Evolutionary conservation across 2,113 vertebrate species (phyloP).

Genomic region (Procavia capensis): DNA sequence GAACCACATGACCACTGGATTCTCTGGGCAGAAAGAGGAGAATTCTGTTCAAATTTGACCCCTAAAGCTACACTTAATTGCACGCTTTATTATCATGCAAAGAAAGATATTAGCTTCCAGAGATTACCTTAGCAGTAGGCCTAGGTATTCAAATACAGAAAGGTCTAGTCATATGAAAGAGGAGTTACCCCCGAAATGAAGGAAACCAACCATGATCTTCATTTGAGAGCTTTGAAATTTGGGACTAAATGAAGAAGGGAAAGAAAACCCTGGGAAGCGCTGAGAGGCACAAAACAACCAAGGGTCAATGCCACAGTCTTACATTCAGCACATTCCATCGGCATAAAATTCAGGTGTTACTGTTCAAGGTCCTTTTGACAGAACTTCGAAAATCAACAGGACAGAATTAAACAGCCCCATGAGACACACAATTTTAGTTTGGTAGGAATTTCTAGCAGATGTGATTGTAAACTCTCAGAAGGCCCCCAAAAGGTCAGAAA

Average conservation of each 20-base stretch:
- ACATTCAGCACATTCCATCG: neutral
- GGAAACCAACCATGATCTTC: neutral
- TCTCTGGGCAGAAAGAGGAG: neutral
- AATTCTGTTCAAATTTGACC: neutral
- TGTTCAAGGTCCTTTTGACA: neutral
- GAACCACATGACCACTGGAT: neutral
- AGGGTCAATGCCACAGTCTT: neutral
- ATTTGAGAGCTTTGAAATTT: neutral
- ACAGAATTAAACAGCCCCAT: neutral
- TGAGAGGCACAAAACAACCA: neutral
- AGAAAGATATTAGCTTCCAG: neutral
- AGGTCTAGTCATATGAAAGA: neutral
- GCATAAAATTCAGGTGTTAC: neutral
- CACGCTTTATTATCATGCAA: neutral
- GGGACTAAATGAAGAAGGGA: neutral
- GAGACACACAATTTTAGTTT: neutral
- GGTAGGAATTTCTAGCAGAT: constrained; percentile 35
- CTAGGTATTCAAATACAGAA: neutral
- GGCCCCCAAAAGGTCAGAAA: constrained; percentile 29
- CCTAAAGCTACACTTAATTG: neutral
- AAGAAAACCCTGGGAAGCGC: neutral
- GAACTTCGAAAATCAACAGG: constrained; percentile 16
- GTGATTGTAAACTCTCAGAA: constrained; percentile 3
- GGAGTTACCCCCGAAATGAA: neutral
- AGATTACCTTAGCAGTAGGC: neutral